Percentiles rank a stretch among this genome's conserved stretches.
Conservation (phyloP, 2,113 vertebrate genomes). For the Neofelis nebulosa region DNA sequence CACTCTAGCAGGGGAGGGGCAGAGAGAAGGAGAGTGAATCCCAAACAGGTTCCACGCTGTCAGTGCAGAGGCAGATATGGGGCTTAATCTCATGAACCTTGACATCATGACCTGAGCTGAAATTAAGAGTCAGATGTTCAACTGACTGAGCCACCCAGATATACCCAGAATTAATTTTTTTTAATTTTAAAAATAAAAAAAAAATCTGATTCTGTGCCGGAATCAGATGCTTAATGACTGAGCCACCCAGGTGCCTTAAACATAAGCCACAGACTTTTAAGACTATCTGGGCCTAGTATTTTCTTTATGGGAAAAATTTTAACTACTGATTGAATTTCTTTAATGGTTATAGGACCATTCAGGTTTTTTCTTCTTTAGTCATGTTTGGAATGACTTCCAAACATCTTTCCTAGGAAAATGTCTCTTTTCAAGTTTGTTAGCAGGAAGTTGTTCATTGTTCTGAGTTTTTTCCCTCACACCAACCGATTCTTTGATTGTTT, state of each 20-base stretch:
- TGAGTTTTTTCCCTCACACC: not conserved
- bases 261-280: not conserved
- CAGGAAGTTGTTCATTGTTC: not conserved
- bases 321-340: not conserved
- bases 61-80: too few species aligned
- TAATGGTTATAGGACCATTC: not conserved
- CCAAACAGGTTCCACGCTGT: too few species aligned
- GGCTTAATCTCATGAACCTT: too few species aligned
- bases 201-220: too few species aligned
- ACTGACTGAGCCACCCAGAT: too few species aligned
- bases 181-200: not conserved
- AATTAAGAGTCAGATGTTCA: too few species aligned
- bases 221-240: too few species aligned
- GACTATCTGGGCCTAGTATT: not conserved
- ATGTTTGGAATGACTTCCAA: not conserved
- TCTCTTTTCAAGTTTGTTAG: not conserved
- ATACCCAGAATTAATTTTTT: not conserved
- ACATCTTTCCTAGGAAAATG: not conserved
- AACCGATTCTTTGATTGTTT: not conserved
- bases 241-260: too few species aligned
- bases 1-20: too few species aligned
- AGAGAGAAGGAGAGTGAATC: too few species aligned
- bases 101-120: too few species aligned
- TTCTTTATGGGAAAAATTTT: constrained; percentile 6
- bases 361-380: not conserved